Percentiles rank a stretch among this genome's conserved stretches.
These are phyloP conservation scores for Ceratosolen fusciceps DNA, from an alignment of 1,140 invertebrate species.

Conservation along the genomic window DNA sequence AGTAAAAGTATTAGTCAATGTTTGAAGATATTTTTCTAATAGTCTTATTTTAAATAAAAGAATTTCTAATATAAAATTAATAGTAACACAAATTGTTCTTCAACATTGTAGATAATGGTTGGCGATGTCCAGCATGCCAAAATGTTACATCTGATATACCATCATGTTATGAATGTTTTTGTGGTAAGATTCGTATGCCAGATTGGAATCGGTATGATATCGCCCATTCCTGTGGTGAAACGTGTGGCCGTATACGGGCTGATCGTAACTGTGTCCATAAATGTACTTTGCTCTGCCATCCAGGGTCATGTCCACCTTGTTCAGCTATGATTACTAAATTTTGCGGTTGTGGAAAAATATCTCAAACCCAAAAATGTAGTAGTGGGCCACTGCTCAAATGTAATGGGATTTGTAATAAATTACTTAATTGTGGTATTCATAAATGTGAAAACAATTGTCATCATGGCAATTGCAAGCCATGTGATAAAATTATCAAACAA, in stretches of 20 bases:
- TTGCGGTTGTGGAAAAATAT: constrained; percentile 83
- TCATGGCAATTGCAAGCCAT: constrained; percentile 78
- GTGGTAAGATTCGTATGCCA: constrained; percentile 82
- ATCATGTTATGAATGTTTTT: constrained; percentile 85
- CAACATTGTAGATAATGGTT: constrained; percentile 79
- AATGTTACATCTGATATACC: constrained; percentile 79
- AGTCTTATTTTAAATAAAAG: no score
- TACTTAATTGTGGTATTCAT: constrained; percentile 84
- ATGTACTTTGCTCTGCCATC: constrained; percentile 92
- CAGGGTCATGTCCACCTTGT: constrained; percentile 85
- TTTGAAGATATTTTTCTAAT: no score
- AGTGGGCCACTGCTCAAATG: constrained; percentile 80
- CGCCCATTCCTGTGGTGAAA: constrained; percentile 91
- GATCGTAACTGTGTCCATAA: constrained; percentile 81
- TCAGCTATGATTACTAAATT: constrained; percentile 73
- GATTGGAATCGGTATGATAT: constrained; percentile 81
- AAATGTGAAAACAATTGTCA: constrained; percentile 87
- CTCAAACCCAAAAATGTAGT: constrained; percentile 80
- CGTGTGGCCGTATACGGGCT: constrained; percentile 79
- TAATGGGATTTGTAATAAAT: constrained; percentile 79
- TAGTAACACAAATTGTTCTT: no score
- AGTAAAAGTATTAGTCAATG: no score
- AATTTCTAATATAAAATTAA: no score
- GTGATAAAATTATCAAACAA: constrained; percentile 70
- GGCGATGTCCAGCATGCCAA: constrained; percentile 95